Evolutionary conservation across 2,888 invertebrate genomes (phyloP).

Genomic region (Luperina nickerlii): DNA sequence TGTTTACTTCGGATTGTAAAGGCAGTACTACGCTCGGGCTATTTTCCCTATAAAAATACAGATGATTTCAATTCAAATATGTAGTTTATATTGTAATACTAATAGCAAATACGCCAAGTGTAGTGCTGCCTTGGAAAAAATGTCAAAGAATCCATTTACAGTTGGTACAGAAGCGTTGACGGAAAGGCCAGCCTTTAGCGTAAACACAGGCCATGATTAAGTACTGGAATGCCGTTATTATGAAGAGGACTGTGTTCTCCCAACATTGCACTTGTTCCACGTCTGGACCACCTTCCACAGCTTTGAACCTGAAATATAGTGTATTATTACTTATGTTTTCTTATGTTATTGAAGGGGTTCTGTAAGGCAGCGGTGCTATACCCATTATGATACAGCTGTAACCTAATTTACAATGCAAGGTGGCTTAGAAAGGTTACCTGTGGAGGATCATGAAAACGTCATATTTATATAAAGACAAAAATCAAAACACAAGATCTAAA

Average conservation of each 20-base stretch:
- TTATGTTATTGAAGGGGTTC: neutral
- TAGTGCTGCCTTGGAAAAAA: neutral
- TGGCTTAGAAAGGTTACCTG: neutral
- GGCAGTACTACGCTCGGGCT: neutral
- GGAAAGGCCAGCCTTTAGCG: constrained; percentile 94
- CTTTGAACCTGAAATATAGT: constrained; percentile 80
- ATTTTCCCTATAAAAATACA: constrained; percentile 3
- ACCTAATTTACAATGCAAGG: neutral
- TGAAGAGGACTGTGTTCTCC: constrained; percentile 95
- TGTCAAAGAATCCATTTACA: constrained; percentile 80
- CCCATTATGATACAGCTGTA: neutral
- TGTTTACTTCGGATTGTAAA: neutral
- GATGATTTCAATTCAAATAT: neutral
- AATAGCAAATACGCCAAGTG: neutral
- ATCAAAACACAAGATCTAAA: neutral
- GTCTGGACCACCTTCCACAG: constrained; percentile 84
- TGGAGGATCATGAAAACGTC: neutral
- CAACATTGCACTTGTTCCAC: constrained; percentile 92
- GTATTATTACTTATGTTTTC: neutral
- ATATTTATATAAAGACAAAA: neutral
- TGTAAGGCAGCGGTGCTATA: neutral
- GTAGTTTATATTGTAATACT: neutral
- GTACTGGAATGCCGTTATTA: constrained; percentile 94
- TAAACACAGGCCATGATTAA: constrained; percentile 94
- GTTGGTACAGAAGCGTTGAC: constrained; percentile 92